phyloP scores from a whole-genome alignment of 1,140 invertebrate genomes.

The Heliothis virescens region DNA sequence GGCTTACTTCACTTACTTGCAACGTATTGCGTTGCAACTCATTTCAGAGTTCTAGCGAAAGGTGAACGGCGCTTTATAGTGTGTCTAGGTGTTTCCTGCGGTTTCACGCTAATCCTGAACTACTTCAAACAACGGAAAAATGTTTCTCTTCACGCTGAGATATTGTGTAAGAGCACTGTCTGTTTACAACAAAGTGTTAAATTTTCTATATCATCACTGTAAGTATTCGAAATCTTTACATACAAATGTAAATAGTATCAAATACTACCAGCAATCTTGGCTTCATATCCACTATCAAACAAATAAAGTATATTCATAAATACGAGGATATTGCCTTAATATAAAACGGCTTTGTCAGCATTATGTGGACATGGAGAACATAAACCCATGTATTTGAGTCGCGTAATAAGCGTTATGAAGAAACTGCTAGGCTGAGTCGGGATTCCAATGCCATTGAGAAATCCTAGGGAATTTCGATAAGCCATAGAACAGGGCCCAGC shows the following conservation, averaged over 20 bases:
- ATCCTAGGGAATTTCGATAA: too few relatives aligned
- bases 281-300: constrained; percentile 1
- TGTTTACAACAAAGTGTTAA: too few relatives aligned
- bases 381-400: constrained; percentile 18
- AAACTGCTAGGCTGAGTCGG: not conserved
- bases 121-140: too few relatives aligned
- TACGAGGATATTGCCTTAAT: constrained; percentile 1
- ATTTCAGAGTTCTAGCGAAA: too few relatives aligned
- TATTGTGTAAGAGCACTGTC: too few relatives aligned
- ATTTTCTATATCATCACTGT: too few relatives aligned
- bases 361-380: constrained; percentile 1
- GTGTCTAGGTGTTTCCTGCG: too few relatives aligned
- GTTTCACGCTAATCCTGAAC: too few relatives aligned
- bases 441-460: too few relatives aligned
- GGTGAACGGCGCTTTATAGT: too few relatives aligned
- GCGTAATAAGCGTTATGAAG: not conserved
- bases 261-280: not conserved
- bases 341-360: constrained; percentile 21
- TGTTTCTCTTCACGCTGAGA: too few relatives aligned
- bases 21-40: not conserved
- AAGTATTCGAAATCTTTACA: not conserved
- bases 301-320: constrained; percentile 21
- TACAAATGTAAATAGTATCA: not conserved
- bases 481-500: too few relatives aligned
- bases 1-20: not conserved